Percentiles rank a stretch among this genome's conserved stretches.
These are phyloP conservation scores for Papilio protenor DNA, from an alignment of 2,888 invertebrate species.

Conservation along the genomic window DNA sequence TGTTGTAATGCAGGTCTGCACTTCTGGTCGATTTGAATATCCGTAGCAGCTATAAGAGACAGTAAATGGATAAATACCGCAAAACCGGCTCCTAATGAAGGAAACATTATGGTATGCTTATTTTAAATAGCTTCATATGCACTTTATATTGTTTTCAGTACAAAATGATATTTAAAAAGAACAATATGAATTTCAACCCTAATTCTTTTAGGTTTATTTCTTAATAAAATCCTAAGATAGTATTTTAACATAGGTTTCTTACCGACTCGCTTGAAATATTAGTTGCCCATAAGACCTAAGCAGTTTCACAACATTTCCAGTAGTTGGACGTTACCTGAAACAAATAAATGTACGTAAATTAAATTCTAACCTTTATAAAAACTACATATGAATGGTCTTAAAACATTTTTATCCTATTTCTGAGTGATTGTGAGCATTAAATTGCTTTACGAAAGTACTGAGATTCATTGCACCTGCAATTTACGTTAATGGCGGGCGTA, in stretches of 20 bases:
- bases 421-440: conserved; percentile 6
- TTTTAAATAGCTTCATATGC: conserved; percentile 13
- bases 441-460: conserved; percentile 4
- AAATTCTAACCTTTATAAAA: background rate
- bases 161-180: background rate
- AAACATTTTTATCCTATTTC: background rate
- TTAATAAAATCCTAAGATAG: background rate
- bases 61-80: conserved; percentile 63
- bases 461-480: conserved; percentile 21
- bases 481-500: conserved; percentile 18
- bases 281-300: background rate
- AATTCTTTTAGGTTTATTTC: background rate
- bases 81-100: conserved; percentile 58
- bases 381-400: background rate
- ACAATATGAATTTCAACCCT: background rate
- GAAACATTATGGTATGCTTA: conserved; percentile 46
- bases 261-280: background rate
- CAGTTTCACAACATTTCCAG: background rate
- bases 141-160: background rate
- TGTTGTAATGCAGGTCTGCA: conserved; percentile 16
- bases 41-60: conserved; percentile 58
- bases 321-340: conserved; percentile 12
- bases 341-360: background rate
- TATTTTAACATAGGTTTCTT: background rate
- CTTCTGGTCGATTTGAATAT: conserved; percentile 57